Evolutionary conservation across 35 echinoderm and acorn worm genomes (phyloP).

Genomic region (Acanthaster planci): DNA sequence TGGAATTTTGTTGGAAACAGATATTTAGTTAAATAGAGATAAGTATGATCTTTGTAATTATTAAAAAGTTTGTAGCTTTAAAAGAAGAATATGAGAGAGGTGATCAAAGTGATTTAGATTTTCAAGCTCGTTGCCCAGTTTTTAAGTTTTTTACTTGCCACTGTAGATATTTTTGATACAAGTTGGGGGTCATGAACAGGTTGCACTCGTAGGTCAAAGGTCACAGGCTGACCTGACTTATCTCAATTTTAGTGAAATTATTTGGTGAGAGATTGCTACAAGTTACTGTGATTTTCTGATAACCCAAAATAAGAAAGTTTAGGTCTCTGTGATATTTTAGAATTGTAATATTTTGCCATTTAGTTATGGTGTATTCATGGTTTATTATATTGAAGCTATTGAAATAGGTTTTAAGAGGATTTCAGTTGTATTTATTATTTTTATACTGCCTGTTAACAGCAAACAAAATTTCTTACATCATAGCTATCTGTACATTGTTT

Average conservation of each 20-base stretch:
- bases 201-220: too few species aligned
- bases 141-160: constrained; percentile 9
- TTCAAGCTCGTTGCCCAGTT: not conserved
- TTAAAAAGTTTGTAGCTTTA: not conserved
- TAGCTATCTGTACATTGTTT: not conserved
- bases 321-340: not conserved
- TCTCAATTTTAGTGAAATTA: not conserved
- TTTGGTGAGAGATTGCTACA: not conserved
- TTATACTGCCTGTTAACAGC: constrained; percentile 17
- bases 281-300: not conserved
- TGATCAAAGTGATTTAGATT: not conserved
- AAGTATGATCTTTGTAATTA: constrained; percentile 1
- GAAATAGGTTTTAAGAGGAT: constrained; percentile 16
- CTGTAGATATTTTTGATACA: not conserved
- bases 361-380: not conserved
- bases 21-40: not conserved
- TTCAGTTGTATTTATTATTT: constrained; percentile 26
- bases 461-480: not conserved
- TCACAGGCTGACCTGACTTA: too few species aligned
- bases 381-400: not conserved
- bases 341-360: constrained; percentile 9
- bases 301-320: not conserved
- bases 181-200: not conserved
- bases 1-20: not conserved
- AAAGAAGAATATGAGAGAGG: not conserved